phyloP scores from a whole-genome alignment of 2,888 invertebrate species.

The Tenthredo livida region DNA sequence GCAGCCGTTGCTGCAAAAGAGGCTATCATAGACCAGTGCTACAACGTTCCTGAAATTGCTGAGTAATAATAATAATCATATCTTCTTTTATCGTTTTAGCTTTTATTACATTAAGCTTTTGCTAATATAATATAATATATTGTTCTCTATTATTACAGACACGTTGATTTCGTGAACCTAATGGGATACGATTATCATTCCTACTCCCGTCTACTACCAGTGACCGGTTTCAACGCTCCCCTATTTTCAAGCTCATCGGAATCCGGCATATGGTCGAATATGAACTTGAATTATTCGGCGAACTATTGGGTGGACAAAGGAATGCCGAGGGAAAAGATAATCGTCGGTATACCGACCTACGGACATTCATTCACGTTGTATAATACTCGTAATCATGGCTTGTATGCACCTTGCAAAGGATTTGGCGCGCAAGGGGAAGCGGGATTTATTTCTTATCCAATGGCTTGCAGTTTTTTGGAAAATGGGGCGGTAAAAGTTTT shows the following conservation, averaged over 20 bases:
- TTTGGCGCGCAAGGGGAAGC: constrained; percentile 83
- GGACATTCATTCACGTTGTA: constrained; percentile 85
- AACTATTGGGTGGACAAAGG: constrained; percentile 89
- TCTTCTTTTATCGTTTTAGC: constrained; percentile 23
- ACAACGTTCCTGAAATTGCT: constrained; percentile 89
- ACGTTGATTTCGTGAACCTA: constrained; percentile 91
- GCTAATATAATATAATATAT: background rate
- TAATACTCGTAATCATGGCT: constrained; percentile 83
- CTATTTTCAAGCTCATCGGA: constrained; percentile 84
- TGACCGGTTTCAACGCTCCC: constrained; percentile 92
- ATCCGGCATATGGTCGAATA: constrained; percentile 83
- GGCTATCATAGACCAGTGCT: constrained; percentile 87
- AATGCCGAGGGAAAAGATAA: constrained; percentile 87
- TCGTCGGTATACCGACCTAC: constrained; percentile 93
- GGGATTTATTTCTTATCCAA: constrained; percentile 87
- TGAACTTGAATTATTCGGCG: constrained; percentile 91
- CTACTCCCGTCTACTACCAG: constrained; percentile 87
- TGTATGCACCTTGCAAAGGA: constrained; percentile 86
- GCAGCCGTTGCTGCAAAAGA: constrained; percentile 90
- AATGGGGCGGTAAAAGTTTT: constrained; percentile 81
- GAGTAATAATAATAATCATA: constrained; percentile 84
- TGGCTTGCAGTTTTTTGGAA: constrained; percentile 84
- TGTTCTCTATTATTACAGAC: constrained; percentile 77
- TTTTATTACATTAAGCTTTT: background rate
- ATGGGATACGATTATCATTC: constrained; percentile 96